Evolutionary conservation across 2,888 invertebrate genomes (phyloP), one percentile per base, ranked within the genome.

Genomic region (Epinotia nisella): DNA sequence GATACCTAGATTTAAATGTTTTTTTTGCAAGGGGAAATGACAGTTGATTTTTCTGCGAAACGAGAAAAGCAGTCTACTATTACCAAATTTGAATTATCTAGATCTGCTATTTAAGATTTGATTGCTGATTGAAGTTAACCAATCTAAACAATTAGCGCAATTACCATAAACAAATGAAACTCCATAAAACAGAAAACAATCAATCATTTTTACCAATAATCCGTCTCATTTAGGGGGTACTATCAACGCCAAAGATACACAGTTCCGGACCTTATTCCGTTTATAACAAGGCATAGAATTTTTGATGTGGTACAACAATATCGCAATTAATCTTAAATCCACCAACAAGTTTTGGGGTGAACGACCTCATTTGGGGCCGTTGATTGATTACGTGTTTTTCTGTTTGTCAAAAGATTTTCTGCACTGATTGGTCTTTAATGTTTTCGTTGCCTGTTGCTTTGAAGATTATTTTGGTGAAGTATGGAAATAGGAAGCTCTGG

Each of bases 391-490:
- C 80, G 85, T 83, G 83, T 86, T 85, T 83, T 84, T 83, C 81
- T 83, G 88, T 90, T 90, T 89, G 90, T 90, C 89, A 90, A 90
- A 90, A 89, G 85, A 87, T 88, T 89, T 88, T 86, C 85, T 83
- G 80, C 78, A 77, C 82, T 78, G 82, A 76, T 79, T 83, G 82
- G 76, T 78, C 80, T 79, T 67, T 67, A 72, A 72, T 62, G 67
- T 60, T 66, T 58, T 35, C 64, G 58, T 65, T 59, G 65, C 65
- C 65, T 66, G 53, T 66, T 66, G 60, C 66, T 71, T 66, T 66
- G 53, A 60, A 55, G 66, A 53, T 66, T 66, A 55, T 56, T 13
- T 35, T 7, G 51, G 51, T 49, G 19, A 21, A 39, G 4, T 66
- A 66, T 66, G 66, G 39, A 66, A 66, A 66, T 66, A 10, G 13